phyloP scores from a whole-genome alignment of 2,797 vertebrate species.

The Gallinago solitaria region DNA sequence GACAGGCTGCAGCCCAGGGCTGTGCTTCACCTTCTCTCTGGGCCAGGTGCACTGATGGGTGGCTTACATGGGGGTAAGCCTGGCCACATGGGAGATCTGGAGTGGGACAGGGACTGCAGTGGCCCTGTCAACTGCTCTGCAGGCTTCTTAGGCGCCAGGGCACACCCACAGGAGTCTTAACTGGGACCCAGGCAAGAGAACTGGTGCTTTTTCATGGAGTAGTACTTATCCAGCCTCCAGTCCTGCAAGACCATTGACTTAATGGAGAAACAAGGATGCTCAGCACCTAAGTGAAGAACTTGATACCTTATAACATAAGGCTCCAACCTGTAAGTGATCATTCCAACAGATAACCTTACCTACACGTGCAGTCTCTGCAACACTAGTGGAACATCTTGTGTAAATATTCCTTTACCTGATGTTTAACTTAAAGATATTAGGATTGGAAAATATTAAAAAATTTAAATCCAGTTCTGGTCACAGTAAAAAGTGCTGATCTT shows the following conservation, averaged over 20 bases:
- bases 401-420: background rate
- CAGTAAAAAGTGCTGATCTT: background rate
- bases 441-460: background rate
- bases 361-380: rapidly evolving
- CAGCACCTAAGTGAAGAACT: background rate
- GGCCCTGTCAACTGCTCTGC: background rate
- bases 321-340: background rate
- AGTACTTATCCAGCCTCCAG: background rate
- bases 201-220: background rate
- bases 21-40: background rate
- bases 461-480: background rate
- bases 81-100: background rate
- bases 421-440: background rate
- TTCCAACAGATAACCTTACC: background rate
- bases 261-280: background rate
- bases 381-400: background rate
- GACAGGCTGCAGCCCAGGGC: background rate
- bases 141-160: background rate
- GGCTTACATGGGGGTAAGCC: background rate
- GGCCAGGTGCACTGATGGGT: background rate
- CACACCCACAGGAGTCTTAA: rapidly evolving
- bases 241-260: background rate
- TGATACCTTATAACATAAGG: background rate
- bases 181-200: background rate
- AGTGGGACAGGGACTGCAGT: background rate